Conservation (phyloP, 2,888 invertebrate genomes). For the Podabrus alpinus region DNA sequence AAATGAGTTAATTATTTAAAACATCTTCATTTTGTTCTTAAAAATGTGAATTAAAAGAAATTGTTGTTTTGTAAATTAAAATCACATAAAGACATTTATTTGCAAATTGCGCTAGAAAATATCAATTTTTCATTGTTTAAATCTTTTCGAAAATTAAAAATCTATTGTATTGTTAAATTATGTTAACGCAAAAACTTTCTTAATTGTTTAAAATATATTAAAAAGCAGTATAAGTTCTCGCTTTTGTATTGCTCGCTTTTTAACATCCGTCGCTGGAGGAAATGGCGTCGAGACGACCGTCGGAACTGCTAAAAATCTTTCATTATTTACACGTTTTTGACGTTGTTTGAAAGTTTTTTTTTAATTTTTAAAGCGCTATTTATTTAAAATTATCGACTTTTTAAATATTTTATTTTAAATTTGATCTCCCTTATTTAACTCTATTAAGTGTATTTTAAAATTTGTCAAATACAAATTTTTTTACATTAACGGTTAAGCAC, state of each 20-base stretch:
- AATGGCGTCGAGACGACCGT: conserved; percentile 25
- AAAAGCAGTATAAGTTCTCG: neutral
- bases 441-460: neutral
- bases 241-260: neutral
- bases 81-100: too few species aligned
- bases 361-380: neutral
- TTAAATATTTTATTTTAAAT: neutral
- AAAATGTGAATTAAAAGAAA: too few species aligned
- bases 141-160: neutral
- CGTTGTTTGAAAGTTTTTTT: neutral
- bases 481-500: neutral
- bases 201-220: neutral
- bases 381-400: neutral
- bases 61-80: too few species aligned
- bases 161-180: neutral
- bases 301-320: conserved; percentile 6
- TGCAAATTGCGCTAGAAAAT: too few species aligned
- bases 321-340: neutral
- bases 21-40: too few species aligned
- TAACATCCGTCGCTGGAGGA: conserved; percentile 15
- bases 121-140: neutral
- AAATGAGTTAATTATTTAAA: too few species aligned
- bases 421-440: neutral
- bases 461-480: neutral
- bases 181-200: neutral